Percentiles rank a stretch among this genome's conserved stretches.
These are phyloP conservation scores for Thyatira batis DNA, from an alignment of 2,888 invertebrate species.

Conservation along the genomic window DNA sequence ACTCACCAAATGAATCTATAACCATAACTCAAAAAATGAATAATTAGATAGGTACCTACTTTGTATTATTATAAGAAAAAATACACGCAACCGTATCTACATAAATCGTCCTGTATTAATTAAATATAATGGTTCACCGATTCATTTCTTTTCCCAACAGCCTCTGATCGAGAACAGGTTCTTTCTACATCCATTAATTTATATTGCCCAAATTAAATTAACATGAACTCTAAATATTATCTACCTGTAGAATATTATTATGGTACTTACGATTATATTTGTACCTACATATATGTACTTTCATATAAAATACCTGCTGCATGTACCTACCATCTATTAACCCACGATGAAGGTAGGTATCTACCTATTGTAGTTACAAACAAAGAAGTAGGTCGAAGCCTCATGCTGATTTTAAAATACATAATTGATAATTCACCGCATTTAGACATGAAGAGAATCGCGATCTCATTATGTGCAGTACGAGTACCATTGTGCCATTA, in stretches of 20 bases:
- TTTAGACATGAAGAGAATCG: constrained; percentile 56
- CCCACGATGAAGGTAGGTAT: not conserved
- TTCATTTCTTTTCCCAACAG: constrained; percentile 58
- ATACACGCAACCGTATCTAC: constrained; percentile 60
- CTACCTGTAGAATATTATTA: constrained; percentile 44
- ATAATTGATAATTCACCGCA: constrained; percentile 19
- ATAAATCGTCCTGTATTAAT: constrained; percentile 72
- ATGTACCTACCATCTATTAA: not conserved
- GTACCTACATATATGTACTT: not conserved
- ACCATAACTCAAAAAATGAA: constrained; percentile 58
- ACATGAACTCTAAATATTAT: constrained; percentile 62
- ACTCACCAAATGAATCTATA: constrained; percentile 41
- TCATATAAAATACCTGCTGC: not conserved
- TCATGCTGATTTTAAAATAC: not conserved
- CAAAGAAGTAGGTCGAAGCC: not conserved
- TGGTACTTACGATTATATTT: not conserved
- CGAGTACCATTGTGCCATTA: constrained; percentile 55
- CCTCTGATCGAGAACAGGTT: constrained; percentile 64
- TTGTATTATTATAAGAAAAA: constrained; percentile 58
- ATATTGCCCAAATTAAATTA: constrained; percentile 72
- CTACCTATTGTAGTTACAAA: not conserved
- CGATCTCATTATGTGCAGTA: constrained; percentile 54
- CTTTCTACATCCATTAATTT: constrained; percentile 62
- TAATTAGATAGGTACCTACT: constrained; percentile 48
- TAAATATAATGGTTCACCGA: constrained; percentile 69